A percentile compares a stretch with the other conserved stretches of the same genome.
Evolutionary conservation across 2,113 vertebrate genomes (phyloP).

Genomic region (Halcyon malimbica): DNA sequence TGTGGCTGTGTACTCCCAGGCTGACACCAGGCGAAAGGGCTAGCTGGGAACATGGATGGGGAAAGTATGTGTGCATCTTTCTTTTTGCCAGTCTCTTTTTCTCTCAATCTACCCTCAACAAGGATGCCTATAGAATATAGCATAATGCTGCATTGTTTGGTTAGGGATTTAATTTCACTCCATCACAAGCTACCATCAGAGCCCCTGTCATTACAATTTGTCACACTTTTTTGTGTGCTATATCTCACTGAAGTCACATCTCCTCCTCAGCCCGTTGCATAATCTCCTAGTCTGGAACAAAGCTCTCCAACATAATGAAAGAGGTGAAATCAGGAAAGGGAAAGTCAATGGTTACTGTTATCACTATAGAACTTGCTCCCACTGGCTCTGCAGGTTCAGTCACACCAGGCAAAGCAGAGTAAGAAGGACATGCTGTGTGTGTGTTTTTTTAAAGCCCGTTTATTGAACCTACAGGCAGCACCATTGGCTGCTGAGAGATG

Average conservation of each 20-base stretch:
- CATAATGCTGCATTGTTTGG: slow-evolving; percentile 80
- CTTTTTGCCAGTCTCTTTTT: slow-evolving; percentile 64
- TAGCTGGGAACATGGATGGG: slow-evolving; percentile 23
- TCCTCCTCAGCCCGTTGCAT: slow-evolving; percentile 62
- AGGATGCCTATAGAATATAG: slow-evolving; percentile 78
- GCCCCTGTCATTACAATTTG: slow-evolving; percentile 81
- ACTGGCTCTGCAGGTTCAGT: slow-evolving; percentile 60
- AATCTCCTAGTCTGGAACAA: slow-evolving; percentile 77
- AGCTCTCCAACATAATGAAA: slow-evolving; percentile 73
- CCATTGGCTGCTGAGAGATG: slow-evolving; percentile 68
- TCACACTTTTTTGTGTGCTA: slow-evolving; percentile 83
- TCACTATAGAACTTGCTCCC: slow-evolving; percentile 54
- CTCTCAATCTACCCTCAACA: slow-evolving; percentile 81
- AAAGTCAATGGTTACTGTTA: slow-evolving; percentile 72
- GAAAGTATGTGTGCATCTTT: slow-evolving; percentile 68
- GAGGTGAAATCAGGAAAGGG: slow-evolving; percentile 69
- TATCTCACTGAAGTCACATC: slow-evolving; percentile 80
- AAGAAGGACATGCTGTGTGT: slow-evolving; percentile 61
- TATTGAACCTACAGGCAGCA: slow-evolving; percentile 60
- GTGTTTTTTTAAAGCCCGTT: slow-evolving; percentile 24
- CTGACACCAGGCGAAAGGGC: background rate
- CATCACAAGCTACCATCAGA: slow-evolving; percentile 78
- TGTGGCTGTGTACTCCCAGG: background rate
- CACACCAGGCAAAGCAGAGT: slow-evolving; percentile 51
- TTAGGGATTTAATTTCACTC: slow-evolving; percentile 82